Evolutionary conservation across 2,797 vertebrate species (phyloP).

Genomic region (Alauda arvensis): DNA sequence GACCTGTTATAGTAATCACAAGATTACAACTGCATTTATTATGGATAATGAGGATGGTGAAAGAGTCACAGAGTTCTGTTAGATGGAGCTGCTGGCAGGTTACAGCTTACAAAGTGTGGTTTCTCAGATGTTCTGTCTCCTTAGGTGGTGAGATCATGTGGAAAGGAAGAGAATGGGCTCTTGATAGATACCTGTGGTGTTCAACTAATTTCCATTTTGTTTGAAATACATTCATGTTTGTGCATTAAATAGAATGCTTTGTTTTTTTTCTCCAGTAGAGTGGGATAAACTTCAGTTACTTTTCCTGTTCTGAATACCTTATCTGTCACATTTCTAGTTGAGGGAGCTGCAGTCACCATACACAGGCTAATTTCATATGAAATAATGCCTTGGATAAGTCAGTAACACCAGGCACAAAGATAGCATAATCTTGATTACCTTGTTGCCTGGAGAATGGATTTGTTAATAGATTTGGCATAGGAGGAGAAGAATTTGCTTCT

Average conservation of each 20-base stretch:
- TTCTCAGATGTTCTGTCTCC: constrained; percentile 58
- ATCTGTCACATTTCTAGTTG: background rate
- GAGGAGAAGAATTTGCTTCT: background rate
- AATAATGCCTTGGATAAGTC: background rate
- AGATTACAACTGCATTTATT: background rate
- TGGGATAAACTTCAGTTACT: background rate
- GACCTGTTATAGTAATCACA: background rate
- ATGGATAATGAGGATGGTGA: background rate
- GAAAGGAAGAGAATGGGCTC: constrained; percentile 70
- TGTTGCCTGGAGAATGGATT: background rate
- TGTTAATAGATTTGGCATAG: background rate
- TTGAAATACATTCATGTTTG: background rate
- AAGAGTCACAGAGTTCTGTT: constrained; percentile 14
- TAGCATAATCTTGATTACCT: background rate
- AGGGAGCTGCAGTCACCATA: background rate
- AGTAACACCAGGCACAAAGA: background rate
- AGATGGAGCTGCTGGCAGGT: constrained; percentile 62
- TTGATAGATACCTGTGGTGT: background rate
- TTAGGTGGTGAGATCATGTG: constrained; percentile 56
- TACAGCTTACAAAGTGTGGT: constrained; percentile 63
- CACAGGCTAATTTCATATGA: background rate
- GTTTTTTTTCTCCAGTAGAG: background rate
- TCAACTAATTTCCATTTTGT: rapidly evolving
- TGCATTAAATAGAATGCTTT: background rate
- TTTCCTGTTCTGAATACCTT: background rate